Conservation (phyloP, 64 coral and sea anemone genomes). For the Astreopora myriophthalma region DNA sequence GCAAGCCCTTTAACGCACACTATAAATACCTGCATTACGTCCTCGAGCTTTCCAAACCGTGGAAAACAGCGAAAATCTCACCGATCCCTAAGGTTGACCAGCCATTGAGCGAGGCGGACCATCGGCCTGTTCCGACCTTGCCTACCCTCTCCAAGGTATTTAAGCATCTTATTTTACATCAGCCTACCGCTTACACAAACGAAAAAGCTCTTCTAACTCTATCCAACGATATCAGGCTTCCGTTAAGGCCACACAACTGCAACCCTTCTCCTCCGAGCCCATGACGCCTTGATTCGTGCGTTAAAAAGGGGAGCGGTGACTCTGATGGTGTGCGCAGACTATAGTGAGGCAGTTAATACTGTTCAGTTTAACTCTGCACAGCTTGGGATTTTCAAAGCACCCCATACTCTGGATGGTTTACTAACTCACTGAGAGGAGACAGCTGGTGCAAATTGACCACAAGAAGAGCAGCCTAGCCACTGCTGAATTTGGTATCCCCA, state of each 20-base stretch:
- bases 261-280: not conserved
- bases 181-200: not conserved
- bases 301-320: not conserved
- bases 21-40: no score
- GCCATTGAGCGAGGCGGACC: no score
- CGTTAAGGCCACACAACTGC: not conserved
- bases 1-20: no score
- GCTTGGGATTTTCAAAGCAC: not conserved
- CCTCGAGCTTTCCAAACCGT: no score
- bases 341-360: not conserved
- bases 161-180: not conserved
- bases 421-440: no score
- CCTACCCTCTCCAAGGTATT: not conserved
- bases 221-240: not conserved
- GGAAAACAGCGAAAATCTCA: no score
- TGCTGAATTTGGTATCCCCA: no score
- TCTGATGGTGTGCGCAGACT: not conserved
- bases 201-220: not conserved
- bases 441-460: no score
- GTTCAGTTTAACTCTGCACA: not conserved
- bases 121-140: not conserved
- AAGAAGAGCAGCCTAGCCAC: no score
- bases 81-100: no score
- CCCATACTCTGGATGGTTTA: not conserved
- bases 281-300: not conserved